Base-by-base conservation (phyloP, 2,113 vertebrate species). In the Hystrix cristata region DNA sequence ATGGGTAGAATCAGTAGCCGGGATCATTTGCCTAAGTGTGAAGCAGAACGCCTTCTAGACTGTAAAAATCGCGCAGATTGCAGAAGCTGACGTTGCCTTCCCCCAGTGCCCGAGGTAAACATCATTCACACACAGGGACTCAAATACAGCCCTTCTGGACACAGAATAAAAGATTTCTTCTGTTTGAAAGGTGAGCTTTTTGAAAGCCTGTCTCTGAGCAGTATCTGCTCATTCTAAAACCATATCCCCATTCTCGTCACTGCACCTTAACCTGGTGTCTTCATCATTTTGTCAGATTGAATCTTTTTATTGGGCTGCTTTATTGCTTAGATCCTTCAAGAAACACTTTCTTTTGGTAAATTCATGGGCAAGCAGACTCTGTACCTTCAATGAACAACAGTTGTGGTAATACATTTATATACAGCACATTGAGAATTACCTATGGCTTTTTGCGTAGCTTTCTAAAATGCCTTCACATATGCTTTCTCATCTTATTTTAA, bases 141-240 rank as follows among this genome's bases (percentile, higher is more conserved):
- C 64, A 88, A 64, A 76, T 51, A 46, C 18, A 81, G 4, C 10
- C 29, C 82, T 81, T 71, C 64, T 57, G 34, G n/a, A 38, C 60
- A 91, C 29, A 88, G n/a, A 95, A 43, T 48, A 60, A 85, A 92
- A 95, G 43, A 0, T 46, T 95, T 53, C 34, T 83, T 96, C 93
- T 85, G 65, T 92, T 87, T 81, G 31, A 95, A 96, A 76, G 46
- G 65, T 94, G 59, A 87, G 9, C 21, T 93, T 83, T 87, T 38
- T 72, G 21, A 59, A 53, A 34, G 19, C 4, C 72, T 57, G 34
- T 71, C 78, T 78, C 31, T 83, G 38, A 89, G 10, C 18, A 59
- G 10, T 80, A n/a, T 38, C 81, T 94, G 31, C 59, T 60, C 64
- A n/a, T 55, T 92, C 51, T 82, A 53, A 91, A 96, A 67, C 13